phyloP scores from a whole-genome alignment of 2,797 vertebrate genomes.

The Emydoidea blandingii region DNA sequence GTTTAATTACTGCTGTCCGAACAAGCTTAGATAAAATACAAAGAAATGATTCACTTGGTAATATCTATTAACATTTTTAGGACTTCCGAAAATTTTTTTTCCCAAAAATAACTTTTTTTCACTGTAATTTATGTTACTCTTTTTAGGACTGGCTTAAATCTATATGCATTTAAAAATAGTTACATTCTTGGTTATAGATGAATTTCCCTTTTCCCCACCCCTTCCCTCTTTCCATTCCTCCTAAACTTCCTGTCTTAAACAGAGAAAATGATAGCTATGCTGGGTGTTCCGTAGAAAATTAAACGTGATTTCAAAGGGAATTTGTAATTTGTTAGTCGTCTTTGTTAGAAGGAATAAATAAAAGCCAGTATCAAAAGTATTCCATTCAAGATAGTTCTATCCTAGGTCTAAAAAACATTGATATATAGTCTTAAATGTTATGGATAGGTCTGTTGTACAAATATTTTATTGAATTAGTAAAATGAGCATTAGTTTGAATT shows the following conservation, averaged over 20 bases:
- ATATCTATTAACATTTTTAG: neutral
- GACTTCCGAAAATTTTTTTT: neutral
- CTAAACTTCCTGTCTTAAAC: neutral
- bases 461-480: neutral
- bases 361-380: neutral
- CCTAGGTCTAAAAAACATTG: neutral
- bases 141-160: neutral
- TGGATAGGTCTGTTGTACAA: neutral
- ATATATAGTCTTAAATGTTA: neutral
- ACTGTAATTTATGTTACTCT: neutral
- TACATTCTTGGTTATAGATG: neutral
- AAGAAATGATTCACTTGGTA: neutral
- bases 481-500: neutral
- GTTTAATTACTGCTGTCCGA: neutral
- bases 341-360: neutral
- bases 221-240: neutral
- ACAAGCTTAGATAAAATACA: neutral
- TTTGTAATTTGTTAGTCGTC: neutral
- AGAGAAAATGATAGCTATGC: accelerated
- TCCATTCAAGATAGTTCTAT: neutral
- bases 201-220: neutral
- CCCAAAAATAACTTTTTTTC: neutral
- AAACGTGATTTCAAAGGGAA: neutral
- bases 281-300: neutral
- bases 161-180: neutral